phyloP scores from a whole-genome alignment of 2,113 vertebrate genomes.

The Electrona antarctica region DNA sequence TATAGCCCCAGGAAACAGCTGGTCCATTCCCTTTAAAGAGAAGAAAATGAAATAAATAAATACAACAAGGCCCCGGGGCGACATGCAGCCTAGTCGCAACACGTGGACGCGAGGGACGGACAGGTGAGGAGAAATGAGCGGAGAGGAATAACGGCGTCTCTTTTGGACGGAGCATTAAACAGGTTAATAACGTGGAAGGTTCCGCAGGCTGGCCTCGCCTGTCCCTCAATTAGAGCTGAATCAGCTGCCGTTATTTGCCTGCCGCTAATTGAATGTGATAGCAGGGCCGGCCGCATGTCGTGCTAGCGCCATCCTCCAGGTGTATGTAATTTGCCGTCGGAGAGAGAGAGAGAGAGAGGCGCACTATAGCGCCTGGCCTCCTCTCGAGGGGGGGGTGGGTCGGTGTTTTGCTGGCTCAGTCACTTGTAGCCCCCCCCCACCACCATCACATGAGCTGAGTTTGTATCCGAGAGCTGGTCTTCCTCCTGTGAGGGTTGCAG shows the following conservation, averaged over 20 bases:
- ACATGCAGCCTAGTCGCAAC: slow-evolving; percentile 7
- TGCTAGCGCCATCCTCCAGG: slow-evolving; percentile 34
- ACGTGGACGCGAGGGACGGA: neutral
- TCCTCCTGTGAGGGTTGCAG: no score
- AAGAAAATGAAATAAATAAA: no score
- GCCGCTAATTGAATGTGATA: slow-evolving; percentile 54
- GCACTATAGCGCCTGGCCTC: neutral
- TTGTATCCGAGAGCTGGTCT: no score
- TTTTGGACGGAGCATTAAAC: slow-evolving; percentile 58
- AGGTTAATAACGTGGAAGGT: slow-evolving; percentile 39
- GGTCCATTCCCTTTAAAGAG: no score
- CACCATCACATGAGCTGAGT: no score
- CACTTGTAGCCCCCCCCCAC: no score
- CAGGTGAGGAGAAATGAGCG: neutral
- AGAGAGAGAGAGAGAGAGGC: neutral
- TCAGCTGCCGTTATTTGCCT: slow-evolving; percentile 51
- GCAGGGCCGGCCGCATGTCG: slow-evolving; percentile 1
- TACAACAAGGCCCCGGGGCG: neutral
- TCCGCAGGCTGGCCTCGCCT: slow-evolving; percentile 22
- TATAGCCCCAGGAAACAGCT: slow-evolving; percentile 9
- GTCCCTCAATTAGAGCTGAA: slow-evolving; percentile 59
- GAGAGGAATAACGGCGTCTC: slow-evolving; percentile 9
- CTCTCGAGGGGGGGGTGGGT: no score
- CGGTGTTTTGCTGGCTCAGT: no score
- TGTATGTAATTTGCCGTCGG: slow-evolving; percentile 44